Conservation (phyloP, 2,888 invertebrate genomes). For the Lycia hirtaria region DNA sequence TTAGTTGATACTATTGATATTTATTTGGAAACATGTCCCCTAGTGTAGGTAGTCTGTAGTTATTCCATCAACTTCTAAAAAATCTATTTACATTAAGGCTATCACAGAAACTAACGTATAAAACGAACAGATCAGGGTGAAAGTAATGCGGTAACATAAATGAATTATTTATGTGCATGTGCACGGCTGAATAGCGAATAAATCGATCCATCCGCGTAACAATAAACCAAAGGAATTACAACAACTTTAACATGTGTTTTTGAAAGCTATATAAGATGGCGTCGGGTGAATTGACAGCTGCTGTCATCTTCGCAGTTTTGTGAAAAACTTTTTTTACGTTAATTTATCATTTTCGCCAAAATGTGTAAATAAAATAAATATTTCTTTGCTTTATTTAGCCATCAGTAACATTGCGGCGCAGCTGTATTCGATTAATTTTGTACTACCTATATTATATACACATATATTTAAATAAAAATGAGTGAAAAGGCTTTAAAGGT, state of each 20-base stretch:
- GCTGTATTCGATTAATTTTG: too few relatives aligned
- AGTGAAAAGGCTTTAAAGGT: not conserved
- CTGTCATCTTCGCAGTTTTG: not conserved
- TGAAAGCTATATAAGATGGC: conserved; percentile 36
- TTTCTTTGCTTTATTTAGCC: too few relatives aligned
- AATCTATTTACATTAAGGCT: not conserved
- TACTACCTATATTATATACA: too few relatives aligned
- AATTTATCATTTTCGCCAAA: not conserved
- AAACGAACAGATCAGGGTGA: conserved; percentile 50
- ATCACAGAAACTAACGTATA: not conserved
- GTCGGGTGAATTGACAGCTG: conserved; percentile 34
- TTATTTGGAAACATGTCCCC: too few relatives aligned
- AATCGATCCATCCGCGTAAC: conserved; percentile 15
- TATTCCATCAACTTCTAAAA: too few relatives aligned
- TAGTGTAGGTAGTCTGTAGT: too few relatives aligned
- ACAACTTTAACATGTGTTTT: conserved; percentile 36
- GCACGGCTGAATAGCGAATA: conserved; percentile 41
- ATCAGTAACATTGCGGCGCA: too few relatives aligned
- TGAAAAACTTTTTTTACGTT: not conserved
- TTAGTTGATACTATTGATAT: too few relatives aligned
- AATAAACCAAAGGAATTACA: conserved; percentile 7
- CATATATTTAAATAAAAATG: too few relatives aligned
- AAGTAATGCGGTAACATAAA: conserved; percentile 62
- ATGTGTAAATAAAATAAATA: not conserved
- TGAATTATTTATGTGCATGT: conserved; percentile 59